Evolutionary conservation across 2,113 vertebrate species (phyloP), one percentile per base, ranked within the genome.

Genomic region (Lepus timidus): DNA sequence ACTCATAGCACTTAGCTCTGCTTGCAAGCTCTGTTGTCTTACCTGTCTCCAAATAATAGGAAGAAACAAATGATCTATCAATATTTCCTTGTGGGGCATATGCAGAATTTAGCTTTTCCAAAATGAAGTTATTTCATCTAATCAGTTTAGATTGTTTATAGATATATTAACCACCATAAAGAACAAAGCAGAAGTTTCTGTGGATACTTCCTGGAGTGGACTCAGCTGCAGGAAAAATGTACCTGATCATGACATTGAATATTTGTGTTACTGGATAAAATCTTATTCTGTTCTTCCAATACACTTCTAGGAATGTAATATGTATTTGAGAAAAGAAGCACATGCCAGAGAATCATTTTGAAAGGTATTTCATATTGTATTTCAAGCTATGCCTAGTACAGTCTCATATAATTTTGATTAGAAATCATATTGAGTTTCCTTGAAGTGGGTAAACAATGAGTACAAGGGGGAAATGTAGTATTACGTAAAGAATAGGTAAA

Each of bases 281-380:
- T 84, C 16, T 73, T 86, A 82, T 79, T 88, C 8, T 2, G 70
- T 55, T 13, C 1, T 75, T 19, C 25, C 4, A 62, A 65, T 76
- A 76, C 85, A 62, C 62, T 67, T 96, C 31, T 65, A 93, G 17
- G 27, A 91, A 87, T 62, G 86, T 58, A 62, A 44, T 62, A 27
- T 73, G 4, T 74, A 14, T 17, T 39, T 83, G 31, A 81, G n/a
- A 86, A 68, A 61, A 83, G n/a, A 93, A 36, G 17, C 79, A 49
- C 23, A 89, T 39, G 6, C 27, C 29, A 87, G 76, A 64, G 11
- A 25, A 94, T 95, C 58, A 90, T 90, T 92, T 92, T n/a, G 39
- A 84, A 94, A 94, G 39, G 17, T 62, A 92, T 71, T 94, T 80
- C 52, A 92, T 79, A 96, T 51, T 71, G 33, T 74, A 31, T 73